phyloP scores from a whole-genome alignment of 2,797 vertebrate genomes.

The Basileuterus tristriatus region DNA sequence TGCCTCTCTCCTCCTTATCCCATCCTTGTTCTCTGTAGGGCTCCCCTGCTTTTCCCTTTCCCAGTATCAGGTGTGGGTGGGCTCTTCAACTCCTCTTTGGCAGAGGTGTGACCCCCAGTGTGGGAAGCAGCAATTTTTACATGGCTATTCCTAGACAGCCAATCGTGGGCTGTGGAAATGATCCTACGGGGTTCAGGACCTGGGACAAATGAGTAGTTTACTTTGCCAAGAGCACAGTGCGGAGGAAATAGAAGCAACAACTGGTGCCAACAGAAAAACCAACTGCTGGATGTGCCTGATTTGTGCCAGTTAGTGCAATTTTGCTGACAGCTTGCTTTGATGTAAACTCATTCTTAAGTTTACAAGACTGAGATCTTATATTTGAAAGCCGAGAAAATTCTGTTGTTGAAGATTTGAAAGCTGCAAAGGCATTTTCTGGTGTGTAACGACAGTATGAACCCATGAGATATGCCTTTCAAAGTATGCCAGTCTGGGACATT shows the following conservation, averaged over 20 bases:
- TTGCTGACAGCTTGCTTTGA: not conserved
- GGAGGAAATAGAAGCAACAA: not conserved
- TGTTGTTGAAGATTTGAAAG: not conserved
- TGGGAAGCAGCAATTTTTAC: not conserved
- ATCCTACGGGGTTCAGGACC: not conserved
- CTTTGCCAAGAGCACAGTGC: accelerated
- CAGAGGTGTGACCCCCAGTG: not conserved
- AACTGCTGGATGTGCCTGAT: not conserved
- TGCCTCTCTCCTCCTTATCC: not conserved
- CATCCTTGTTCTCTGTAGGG: accelerated
- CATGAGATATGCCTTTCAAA: not conserved
- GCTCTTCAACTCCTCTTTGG: not conserved
- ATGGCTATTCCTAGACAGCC: not conserved
- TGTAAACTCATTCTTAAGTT: not conserved
- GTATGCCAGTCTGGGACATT: not conserved
- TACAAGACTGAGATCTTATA: not conserved
- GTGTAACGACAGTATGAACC: not conserved
- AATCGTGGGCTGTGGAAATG: not conserved
- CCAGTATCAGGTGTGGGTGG: accelerated
- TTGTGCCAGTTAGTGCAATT: not conserved
- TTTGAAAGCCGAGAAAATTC: not conserved
- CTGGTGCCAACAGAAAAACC: not conserved
- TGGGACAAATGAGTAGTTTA: not conserved
- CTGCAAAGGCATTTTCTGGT: not conserved
- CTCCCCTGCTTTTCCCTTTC: not conserved